A percentile compares a stretch with the other conserved stretches of the same genome.
Evolutionary conservation across 2,113 vertebrate species (phyloP).

Genomic region (Columba janthina): DNA sequence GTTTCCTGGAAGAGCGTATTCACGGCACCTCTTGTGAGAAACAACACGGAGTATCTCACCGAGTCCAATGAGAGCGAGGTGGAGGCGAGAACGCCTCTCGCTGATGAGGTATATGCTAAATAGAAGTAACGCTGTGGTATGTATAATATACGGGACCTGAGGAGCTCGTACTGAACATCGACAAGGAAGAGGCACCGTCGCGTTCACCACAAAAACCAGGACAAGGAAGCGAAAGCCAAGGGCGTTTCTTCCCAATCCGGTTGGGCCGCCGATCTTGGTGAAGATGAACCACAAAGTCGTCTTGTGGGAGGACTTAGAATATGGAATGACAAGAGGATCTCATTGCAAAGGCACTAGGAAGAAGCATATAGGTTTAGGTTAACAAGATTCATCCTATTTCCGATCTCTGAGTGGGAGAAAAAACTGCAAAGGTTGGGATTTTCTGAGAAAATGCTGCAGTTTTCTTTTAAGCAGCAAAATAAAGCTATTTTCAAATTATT

Average conservation of each 20-base stretch:
- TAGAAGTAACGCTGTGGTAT: neutral
- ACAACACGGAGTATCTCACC: neutral
- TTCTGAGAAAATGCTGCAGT: conserved; percentile 17
- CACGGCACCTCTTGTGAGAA: neutral
- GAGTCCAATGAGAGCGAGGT: neutral
- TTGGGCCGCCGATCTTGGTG: neutral
- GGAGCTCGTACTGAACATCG: neutral
- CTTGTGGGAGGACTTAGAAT: neutral
- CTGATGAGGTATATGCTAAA: conserved; percentile 50
- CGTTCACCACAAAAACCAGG: rapidly evolving
- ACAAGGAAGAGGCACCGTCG: conserved; percentile 9
- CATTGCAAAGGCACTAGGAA: conserved; percentile 61
- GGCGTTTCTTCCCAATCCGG: neutral
- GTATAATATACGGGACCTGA: neutral
- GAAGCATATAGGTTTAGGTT: conserved; percentile 19
- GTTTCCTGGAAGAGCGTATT: neutral
- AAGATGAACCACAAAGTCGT: neutral
- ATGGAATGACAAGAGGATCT: neutral
- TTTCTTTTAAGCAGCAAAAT: conserved; percentile 11
- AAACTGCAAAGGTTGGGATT: neutral
- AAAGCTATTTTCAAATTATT: conserved; percentile 65
- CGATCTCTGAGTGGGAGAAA: neutral
- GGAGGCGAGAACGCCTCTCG: neutral
- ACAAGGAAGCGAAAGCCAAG: neutral
- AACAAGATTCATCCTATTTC: neutral